These are phyloP conservation scores for Passerina amoena DNA, from an alignment of 2,113 vertebrate genomes.

Conservation along the genomic window DNA sequence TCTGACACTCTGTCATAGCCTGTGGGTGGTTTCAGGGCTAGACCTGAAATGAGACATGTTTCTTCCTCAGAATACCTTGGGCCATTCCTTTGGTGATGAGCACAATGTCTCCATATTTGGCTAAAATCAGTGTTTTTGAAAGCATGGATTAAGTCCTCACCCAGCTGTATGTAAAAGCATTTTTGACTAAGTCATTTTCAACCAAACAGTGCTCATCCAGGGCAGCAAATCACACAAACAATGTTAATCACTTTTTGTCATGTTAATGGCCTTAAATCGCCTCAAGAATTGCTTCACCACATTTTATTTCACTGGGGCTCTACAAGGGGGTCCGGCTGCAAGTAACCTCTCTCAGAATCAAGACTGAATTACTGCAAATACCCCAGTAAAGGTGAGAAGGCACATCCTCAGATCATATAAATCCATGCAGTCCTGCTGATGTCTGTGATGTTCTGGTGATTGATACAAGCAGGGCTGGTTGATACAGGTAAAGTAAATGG, in stretches of 20 bases:
- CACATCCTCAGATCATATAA: background rate
- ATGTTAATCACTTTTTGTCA: conserved; percentile 32
- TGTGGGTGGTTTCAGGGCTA: background rate
- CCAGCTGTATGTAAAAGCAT: background rate
- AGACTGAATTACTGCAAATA: conserved; percentile 6
- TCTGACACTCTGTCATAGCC: background rate
- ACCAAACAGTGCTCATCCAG: conserved; percentile 10
- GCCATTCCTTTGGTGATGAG: background rate
- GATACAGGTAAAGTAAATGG: conserved; percentile 7
- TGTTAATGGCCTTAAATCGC: conserved; percentile 31
- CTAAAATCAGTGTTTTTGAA: background rate
- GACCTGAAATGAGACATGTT: background rate
- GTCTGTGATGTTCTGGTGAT: conserved; percentile 26
- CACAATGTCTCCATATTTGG: background rate
- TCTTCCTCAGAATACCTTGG: background rate
- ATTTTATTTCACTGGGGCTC: conserved; percentile 30
- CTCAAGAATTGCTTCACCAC: conserved; percentile 20
- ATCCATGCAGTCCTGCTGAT: conserved; percentile 1
- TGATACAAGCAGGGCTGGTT: conserved; percentile 35
- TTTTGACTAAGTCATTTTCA: conserved; percentile 29
- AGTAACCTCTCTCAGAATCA: background rate
- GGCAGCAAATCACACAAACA: conserved; percentile 58
- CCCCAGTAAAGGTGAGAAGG: background rate
- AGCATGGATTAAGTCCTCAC: conserved; percentile 11
- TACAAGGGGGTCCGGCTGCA: background rate